Evolutionary conservation across 2,797 vertebrate genomes (phyloP).

Genomic region (Pseudochirops corinnae): DNA sequence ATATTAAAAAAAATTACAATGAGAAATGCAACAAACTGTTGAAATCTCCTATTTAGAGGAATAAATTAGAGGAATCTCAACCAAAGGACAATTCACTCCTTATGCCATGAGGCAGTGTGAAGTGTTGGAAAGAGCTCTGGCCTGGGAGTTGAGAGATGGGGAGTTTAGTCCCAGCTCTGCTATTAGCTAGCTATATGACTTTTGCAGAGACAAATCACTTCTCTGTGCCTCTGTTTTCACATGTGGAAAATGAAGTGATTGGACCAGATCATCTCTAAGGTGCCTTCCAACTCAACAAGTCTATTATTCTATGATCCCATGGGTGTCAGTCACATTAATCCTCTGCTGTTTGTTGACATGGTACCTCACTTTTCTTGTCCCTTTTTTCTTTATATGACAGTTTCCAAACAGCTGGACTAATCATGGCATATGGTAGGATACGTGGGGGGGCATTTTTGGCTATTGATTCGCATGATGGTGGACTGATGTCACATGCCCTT

Average conservation of each 20-base stretch:
- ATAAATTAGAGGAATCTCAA: background rate
- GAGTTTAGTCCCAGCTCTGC: background rate
- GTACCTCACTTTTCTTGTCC: background rate
- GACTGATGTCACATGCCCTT: background rate
- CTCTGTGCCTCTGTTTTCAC: background rate
- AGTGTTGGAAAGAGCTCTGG: background rate
- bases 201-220: background rate
- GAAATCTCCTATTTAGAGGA: background rate
- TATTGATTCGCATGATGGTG: background rate
- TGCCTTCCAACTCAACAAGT: background rate
- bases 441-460: background rate
- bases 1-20: constrained; percentile 19
- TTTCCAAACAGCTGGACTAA: background rate
- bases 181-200: background rate
- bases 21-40: constrained; percentile 7
- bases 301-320: background rate
- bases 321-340: background rate
- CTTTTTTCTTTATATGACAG: background rate
- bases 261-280: background rate
- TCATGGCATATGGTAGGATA: background rate
- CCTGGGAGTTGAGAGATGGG: background rate
- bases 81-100: background rate
- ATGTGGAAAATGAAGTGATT: background rate
- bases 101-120: background rate
- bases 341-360: background rate